A percentile compares a stretch with the other conserved stretches of the same genome.
These are phyloP conservation scores for Agrypnia vestita DNA, from an alignment of 1,140 invertebrate genomes.

Conservation along the genomic window DNA sequence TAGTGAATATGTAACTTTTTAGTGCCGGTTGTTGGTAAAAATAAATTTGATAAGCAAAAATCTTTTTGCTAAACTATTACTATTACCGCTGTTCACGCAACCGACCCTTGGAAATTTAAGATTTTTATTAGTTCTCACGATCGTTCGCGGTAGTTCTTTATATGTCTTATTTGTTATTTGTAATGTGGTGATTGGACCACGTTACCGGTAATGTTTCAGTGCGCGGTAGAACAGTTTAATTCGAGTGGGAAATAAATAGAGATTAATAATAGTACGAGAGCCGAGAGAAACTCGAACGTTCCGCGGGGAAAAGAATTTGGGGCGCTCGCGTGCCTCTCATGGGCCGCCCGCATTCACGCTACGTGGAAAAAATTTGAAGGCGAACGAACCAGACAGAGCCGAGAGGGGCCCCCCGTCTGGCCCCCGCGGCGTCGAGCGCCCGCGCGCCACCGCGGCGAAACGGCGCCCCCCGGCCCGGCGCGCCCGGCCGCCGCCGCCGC, in stretches of 20 bases:
- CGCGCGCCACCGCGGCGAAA: not conserved
- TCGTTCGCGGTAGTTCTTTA: no score
- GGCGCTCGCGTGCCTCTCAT: slow-evolving; percentile 20
- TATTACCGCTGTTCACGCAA: no score
- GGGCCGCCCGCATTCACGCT: slow-evolving; percentile 18
- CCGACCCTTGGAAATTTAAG: no score
- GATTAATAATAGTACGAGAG: not conserved
- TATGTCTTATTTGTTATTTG: no score
- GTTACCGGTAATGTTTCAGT: no score
- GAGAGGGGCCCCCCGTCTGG: slow-evolving; percentile 23
- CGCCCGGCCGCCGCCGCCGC: not conserved
- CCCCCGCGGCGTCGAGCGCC: not conserved
- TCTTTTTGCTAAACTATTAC: no score
- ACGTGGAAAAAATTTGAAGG: slow-evolving; percentile 41
- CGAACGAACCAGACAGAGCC: slow-evolving; percentile 40
- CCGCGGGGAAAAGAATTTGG: slow-evolving; percentile 14
- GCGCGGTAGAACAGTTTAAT: no score
- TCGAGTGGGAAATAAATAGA: not conserved
- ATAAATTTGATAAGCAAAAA: no score
- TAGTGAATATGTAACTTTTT: no score
- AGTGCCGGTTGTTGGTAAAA: no score
- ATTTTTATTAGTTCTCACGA: no score
- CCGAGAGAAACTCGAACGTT: slow-evolving; percentile 7
- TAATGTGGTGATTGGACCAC: no score
- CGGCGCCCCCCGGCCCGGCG: not conserved